A percentile compares a stretch with the other conserved stretches of the same genome.
Conservation (phyloP, 2,888 invertebrate species). For the Aphodius sticticus region DNA sequence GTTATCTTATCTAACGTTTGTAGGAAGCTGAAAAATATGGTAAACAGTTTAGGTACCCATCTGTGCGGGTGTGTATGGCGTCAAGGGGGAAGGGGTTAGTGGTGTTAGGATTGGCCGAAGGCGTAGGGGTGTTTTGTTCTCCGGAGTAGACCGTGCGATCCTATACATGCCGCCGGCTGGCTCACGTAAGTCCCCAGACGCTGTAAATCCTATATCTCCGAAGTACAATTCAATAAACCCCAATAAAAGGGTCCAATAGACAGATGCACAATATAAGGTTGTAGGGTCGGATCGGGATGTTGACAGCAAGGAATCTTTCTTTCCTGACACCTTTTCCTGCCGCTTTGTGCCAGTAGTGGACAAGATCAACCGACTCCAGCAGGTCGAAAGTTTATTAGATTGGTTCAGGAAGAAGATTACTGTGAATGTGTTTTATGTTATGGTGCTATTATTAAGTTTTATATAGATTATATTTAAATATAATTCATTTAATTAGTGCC, state of each 20-base stretch:
- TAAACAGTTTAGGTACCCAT: not conserved
- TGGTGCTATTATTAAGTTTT: too few species aligned
- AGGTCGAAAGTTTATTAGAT: too few species aligned
- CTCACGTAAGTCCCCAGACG: conserved; percentile 27
- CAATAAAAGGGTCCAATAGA: conserved; percentile 40
- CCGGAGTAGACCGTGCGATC: not conserved
- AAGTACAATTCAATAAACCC: conserved; percentile 42
- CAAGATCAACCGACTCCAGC: too few species aligned
- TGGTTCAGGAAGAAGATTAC: too few species aligned
- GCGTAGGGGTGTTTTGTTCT: not conserved
- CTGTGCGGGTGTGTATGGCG: not conserved
- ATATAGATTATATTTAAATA: too few species aligned
- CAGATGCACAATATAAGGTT: not conserved
- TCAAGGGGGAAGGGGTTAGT: not conserved
- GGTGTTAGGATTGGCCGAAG: not conserved
- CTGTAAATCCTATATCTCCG: conserved; percentile 32
- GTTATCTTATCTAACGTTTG: not conserved
- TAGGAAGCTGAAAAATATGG: not conserved
- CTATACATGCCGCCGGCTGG: not conserved
- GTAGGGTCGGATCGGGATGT: not conserved
- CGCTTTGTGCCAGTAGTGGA: not conserved
- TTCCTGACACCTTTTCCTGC: not conserved
- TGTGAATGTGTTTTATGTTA: too few species aligned
- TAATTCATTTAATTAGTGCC: too few species aligned
- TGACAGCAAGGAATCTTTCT: not conserved